Conservation (phyloP, 2,888 invertebrate genomes). For the Idaea straminata region DNA sequence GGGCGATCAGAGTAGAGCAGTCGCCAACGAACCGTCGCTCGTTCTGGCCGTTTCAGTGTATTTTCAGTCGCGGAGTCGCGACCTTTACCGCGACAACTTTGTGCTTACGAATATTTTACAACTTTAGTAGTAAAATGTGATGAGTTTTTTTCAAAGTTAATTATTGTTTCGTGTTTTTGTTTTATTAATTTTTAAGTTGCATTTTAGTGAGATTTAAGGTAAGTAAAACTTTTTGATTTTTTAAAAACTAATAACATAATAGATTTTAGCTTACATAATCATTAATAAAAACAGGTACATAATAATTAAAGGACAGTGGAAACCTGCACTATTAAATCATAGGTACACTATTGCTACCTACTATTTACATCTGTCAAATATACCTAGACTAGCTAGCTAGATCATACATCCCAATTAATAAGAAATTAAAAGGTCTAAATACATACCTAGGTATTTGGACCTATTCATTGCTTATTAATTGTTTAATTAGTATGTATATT, state of each 20-base stretch:
- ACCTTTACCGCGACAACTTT: conserved; percentile 21
- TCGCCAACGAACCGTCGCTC: conserved; percentile 12
- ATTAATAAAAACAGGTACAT: background rate
- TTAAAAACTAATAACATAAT: background rate
- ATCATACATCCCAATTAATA: too few relatives aligned
- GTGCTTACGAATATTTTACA: conserved; percentile 9
- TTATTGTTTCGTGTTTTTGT: background rate
- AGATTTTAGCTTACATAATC: too few relatives aligned
- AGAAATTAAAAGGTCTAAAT: too few relatives aligned
- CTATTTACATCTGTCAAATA: too few relatives aligned
- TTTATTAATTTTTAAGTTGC: background rate
- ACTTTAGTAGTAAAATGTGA: conserved; percentile 18
- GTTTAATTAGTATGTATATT: too few relatives aligned
- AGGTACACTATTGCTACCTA: too few relatives aligned
- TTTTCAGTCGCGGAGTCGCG: conserved; percentile 18
- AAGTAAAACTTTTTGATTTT: background rate
- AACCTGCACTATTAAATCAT: too few relatives aligned
- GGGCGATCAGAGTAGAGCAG: conserved; percentile 8
- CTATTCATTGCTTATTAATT: too few relatives aligned
- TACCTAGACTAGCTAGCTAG: too few relatives aligned
- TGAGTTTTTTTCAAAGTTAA: background rate
- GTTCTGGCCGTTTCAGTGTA: conserved; percentile 21
- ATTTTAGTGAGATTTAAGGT: background rate
- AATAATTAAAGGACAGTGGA: too few relatives aligned
- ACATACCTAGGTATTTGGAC: too few relatives aligned